phyloP scores from a whole-genome alignment of 1,140 invertebrate species.

The Drosophila bocqueti region DNA sequence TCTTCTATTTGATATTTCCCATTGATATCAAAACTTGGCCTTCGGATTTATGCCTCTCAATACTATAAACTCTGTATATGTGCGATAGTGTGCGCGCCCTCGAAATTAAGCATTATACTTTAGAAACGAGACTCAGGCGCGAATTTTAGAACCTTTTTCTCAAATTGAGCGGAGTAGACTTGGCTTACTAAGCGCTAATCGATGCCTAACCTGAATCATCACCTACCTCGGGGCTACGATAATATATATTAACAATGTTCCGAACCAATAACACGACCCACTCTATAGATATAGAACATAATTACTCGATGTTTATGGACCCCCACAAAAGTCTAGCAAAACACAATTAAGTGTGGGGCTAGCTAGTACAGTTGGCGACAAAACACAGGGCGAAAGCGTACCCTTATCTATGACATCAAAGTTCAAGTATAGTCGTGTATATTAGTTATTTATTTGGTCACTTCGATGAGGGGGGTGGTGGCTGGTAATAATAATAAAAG shows the following conservation, averaged over 20 bases:
- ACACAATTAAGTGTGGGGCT: constrained; percentile 40
- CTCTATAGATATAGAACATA: constrained; percentile 49
- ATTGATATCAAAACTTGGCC: constrained; percentile 38
- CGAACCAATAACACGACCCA: constrained; percentile 19
- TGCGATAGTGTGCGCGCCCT: constrained; percentile 14
- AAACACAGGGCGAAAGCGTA: constrained; percentile 52
- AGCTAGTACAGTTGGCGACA: constrained; percentile 62
- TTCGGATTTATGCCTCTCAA: constrained; percentile 9
- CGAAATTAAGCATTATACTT: constrained; percentile 3
- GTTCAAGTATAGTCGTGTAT: constrained; percentile 57
- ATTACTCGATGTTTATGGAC: constrained; percentile 48
- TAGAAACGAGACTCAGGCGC: constrained; percentile 15
- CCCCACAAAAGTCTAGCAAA: constrained; percentile 19
- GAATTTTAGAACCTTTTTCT: constrained; percentile 47
- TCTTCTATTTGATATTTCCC: constrained; percentile 25
- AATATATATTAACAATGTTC: constrained; percentile 22
- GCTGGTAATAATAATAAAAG: constrained; percentile 38
- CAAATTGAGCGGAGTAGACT: constrained; percentile 3
- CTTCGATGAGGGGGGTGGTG: constrained; percentile 18
- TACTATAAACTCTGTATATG: constrained; percentile 11
- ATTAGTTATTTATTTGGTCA: constrained; percentile 39
- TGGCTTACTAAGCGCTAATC: constrained; percentile 43
- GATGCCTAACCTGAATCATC: constrained; percentile 39
- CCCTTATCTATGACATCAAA: constrained; percentile 69
- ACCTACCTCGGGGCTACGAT: neutral